phyloP scores from a whole-genome alignment of 2,888 invertebrate genomes.

The Chalcis sispes region DNA sequence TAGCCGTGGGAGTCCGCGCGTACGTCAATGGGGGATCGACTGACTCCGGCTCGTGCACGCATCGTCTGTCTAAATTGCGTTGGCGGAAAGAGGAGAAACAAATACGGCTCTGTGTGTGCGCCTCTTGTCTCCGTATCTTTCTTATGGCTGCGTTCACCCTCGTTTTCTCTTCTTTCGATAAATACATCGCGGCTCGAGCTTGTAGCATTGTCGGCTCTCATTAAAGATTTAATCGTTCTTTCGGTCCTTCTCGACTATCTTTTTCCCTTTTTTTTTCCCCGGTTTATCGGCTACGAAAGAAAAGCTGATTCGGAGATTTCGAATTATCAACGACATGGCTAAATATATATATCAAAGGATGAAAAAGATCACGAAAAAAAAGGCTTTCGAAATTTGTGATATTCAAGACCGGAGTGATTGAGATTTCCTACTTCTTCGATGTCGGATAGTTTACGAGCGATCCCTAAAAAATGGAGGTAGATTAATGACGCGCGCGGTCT shows the following conservation, averaged over 20 bases:
- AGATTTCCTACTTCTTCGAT: constrained; percentile 24
- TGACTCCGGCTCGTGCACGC: constrained; percentile 24
- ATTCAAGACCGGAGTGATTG: constrained; percentile 25
- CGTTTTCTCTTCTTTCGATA: neutral
- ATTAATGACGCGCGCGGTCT: constrained; percentile 21
- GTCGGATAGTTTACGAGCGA: neutral
- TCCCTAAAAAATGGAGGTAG: neutral
- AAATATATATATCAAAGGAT: neutral
- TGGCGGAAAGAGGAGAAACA: constrained; percentile 11
- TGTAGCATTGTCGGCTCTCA: constrained; percentile 46
- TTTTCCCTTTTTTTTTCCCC: constrained; percentile 9
- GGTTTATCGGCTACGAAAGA: constrained; percentile 10
- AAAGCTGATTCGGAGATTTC: neutral
- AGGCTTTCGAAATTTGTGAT: constrained; percentile 29
- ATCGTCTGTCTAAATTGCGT: constrained; percentile 30
- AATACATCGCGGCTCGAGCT: neutral
- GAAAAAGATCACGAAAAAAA: neutral
- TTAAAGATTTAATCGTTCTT: constrained; percentile 54
- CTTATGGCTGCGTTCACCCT: constrained; percentile 8
- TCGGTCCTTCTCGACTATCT: neutral
- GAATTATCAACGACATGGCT: neutral
- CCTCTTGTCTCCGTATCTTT: neutral
- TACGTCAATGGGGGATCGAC: constrained; percentile 34
- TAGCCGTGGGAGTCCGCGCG: constrained; percentile 19
- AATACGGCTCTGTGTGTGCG: neutral